A percentile compares a stretch with the other conserved stretches of the same genome.
Evolutionary conservation across 2,888 invertebrate genomes (phyloP).

Genomic region (Eudemis profundana): DNA sequence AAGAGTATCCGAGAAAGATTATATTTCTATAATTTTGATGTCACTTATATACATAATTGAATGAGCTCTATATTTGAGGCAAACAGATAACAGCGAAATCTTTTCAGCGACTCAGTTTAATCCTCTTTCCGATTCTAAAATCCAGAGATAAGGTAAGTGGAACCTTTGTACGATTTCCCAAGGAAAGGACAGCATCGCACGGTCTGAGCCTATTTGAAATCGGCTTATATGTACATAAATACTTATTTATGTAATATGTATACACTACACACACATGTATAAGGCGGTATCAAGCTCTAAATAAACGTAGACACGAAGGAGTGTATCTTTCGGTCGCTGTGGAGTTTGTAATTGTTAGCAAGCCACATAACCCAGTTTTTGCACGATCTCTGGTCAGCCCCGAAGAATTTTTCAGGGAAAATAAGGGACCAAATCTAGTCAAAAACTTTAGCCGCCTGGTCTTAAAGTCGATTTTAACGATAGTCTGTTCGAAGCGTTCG

Average conservation of each 20-base stretch:
- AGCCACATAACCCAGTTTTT: too few relatives aligned
- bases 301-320: too few relatives aligned
- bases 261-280: not conserved
- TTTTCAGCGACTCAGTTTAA: slow-evolving; percentile 30
- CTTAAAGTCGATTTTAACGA: too few relatives aligned
- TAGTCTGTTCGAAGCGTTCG: slow-evolving; percentile 3
- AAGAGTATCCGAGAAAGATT: too few relatives aligned
- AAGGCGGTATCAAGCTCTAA: not conserved
- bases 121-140: slow-evolving; percentile 23
- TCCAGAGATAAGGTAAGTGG: slow-evolving; percentile 30
- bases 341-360: too few relatives aligned
- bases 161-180: slow-evolving; percentile 23
- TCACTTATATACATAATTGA: not conserved
- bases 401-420: not conserved
- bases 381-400: too few relatives aligned
- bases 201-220: not conserved
- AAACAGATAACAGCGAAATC: slow-evolving; percentile 3
- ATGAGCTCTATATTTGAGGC: not conserved
- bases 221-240: not conserved
- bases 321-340: too few relatives aligned
- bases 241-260: too few relatives aligned
- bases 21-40: too few relatives aligned
- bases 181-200: slow-evolving; percentile 3
- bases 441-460: not conserved
- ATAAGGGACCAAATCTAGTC: not conserved